phyloP scores from a whole-genome alignment of 2,797 vertebrate species.

The Micropoecilia bifurca region DNA sequence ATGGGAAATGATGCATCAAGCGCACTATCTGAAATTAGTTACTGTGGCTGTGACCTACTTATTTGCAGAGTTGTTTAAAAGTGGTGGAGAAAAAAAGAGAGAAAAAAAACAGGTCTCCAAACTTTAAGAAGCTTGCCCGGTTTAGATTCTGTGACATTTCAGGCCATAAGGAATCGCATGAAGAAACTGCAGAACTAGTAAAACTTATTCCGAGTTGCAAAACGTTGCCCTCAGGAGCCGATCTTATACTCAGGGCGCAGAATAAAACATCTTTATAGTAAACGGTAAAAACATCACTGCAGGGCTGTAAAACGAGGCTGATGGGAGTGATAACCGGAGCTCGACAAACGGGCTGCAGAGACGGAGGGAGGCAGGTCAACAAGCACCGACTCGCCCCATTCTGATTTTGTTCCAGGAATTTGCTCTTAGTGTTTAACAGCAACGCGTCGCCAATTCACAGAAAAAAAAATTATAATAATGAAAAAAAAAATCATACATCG shows the following conservation, averaged over 20 bases:
- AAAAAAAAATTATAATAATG: neutral
- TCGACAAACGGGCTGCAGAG: neutral
- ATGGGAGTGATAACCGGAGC: neutral
- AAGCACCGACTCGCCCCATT: conserved; percentile 29
- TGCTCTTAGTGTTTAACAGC: conserved; percentile 15
- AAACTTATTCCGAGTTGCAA: neutral
- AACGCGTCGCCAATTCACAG: neutral
- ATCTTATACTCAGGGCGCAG: neutral
- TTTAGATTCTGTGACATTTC: rapidly evolving
- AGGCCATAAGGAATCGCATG: neutral
- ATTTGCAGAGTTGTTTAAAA: neutral
- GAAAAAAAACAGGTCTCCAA: neutral
- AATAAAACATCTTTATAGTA: neutral
- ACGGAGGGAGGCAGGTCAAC: conserved; percentile 16
- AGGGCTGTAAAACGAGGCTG: neutral
- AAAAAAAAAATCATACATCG: neutral
- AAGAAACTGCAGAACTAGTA: no score
- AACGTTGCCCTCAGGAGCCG: no score
- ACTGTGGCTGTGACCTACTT: neutral
- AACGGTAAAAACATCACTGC: neutral
- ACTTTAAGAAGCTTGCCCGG: neutral
- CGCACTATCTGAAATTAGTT: neutral
- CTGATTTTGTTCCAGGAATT: conserved; percentile 20
- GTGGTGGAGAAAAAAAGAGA: neutral
- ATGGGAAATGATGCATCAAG: conserved; percentile 21